These are phyloP conservation scores for Eupeodes corollae DNA, from an alignment of 1,140 invertebrate genomes.

Conservation along the genomic window DNA sequence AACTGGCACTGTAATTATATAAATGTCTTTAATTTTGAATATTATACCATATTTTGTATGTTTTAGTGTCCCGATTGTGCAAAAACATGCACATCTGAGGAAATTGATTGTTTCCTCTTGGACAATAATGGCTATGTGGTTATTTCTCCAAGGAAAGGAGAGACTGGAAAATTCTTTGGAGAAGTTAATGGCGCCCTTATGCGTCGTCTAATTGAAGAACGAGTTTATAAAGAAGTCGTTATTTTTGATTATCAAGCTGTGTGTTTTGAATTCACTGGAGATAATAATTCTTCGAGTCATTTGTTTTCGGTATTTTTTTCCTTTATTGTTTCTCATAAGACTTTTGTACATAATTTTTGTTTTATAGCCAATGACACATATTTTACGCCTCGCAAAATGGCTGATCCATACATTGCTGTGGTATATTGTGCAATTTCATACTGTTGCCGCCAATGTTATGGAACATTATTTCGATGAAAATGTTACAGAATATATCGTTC, in stretches of 20 bases:
- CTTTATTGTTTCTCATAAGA: not conserved
- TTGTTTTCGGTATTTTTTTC: constrained; percentile 47
- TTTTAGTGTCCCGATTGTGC: constrained; percentile 46
- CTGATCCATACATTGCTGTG: constrained; percentile 37
- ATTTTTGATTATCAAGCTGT: constrained; percentile 86
- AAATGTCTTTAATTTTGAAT: too few relatives aligned
- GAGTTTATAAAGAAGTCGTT: constrained; percentile 62
- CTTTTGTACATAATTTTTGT: not conserved
- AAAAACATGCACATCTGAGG: constrained; percentile 53
- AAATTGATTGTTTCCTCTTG: constrained; percentile 72
- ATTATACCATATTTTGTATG: too few relatives aligned
- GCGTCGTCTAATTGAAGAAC: constrained; percentile 60
- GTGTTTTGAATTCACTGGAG: constrained; percentile 56
- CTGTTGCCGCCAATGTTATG: constrained; percentile 37
- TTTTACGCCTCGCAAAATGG: constrained; percentile 38
- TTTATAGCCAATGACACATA: constrained; percentile 38
- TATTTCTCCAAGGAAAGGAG: constrained; percentile 55
- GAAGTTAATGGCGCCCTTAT: constrained; percentile 71
- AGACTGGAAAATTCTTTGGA: constrained; percentile 80
- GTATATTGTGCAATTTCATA: constrained; percentile 38
- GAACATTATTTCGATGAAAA: constrained; percentile 28
- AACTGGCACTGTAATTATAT: constrained; percentile 48
- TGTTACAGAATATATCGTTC: constrained; percentile 16
- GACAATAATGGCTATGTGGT: constrained; percentile 85
- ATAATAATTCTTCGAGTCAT: constrained; percentile 46